Evolutionary conservation across 1,140 invertebrate species (phyloP), one percentile per base, ranked within the genome.

Genomic region (Pemphigus obesinymphae): DNA sequence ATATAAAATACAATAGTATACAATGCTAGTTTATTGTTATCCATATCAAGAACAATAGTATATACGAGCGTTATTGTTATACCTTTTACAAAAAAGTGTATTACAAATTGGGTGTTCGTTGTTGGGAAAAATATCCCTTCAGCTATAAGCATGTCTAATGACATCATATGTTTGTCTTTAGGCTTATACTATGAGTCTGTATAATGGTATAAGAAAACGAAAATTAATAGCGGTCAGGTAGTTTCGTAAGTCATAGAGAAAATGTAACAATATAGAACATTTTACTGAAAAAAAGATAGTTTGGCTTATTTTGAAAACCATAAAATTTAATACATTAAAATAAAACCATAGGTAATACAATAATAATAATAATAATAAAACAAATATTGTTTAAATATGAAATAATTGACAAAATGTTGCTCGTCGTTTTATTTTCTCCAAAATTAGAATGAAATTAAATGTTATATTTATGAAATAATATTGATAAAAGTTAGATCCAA

Each of bases 121-220:
- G 17, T 34, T 8, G 37, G 20, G 76, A 11, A 78, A 78, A 78
- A 63, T 58, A 58, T 48, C 55, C 50, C 73, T 78, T 58, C 76
- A 29, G 40, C n/a, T 55, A 17, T 34, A 45, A 80, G 34, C 34
- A 58, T 58, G 73, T 63, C 53, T 80, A 80, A 80, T 45, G 76
- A 80, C 37, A 63, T 61, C 34, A 13, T n/a, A n/a, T 80, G 55
- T 80, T 78, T 78, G 75, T 78, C 75, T 78, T 80, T 63, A 80
- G 23, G 11, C 34, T 55, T 15, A 17, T 61, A 6, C 7, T 17
- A 26, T 11, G 23, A 40, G 53, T 45, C n/a, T 48, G 75, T 78
- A 40, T 58, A 40, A 43, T n/a, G n/a, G n/a, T 50, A 50, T 13
- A 37, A 43, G 53, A 43, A 61, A 80, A 80, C n/a, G 34, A 80